Percentiles rank a stretch among this genome's conserved stretches.
These are phyloP conservation scores for Siderastrea siderea DNA, from an alignment of 92 coral and sea anemone genomes.

Conservation along the genomic window DNA sequence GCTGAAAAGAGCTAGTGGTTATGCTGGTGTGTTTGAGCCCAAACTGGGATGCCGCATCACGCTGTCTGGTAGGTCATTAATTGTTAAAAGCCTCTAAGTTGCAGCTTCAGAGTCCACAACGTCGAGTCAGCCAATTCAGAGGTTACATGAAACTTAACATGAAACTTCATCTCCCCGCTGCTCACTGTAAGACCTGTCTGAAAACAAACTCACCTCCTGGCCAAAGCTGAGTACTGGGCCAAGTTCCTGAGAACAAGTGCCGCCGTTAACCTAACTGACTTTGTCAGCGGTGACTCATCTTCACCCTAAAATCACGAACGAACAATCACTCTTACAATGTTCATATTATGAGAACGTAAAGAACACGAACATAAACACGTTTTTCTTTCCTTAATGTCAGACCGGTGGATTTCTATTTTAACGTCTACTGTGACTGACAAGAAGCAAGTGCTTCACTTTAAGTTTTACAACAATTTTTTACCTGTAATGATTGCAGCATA, in stretches of 20 bases:
- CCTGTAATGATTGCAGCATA: conserved; percentile 90
- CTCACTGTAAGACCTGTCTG: not conserved
- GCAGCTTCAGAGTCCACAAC: too few species aligned
- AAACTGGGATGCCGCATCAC: too few species aligned
- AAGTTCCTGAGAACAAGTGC: conserved; percentile 95
- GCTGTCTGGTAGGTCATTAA: too few species aligned
- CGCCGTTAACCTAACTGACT: conserved; percentile 93
- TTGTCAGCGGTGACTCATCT: conserved; percentile 97
- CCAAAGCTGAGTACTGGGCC: conserved; percentile 96
- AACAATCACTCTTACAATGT: not conserved
- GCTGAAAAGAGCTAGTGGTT: too few species aligned
- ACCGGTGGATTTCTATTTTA: too few species aligned
- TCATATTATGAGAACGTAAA: too few species aligned
- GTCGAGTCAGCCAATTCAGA: too few species aligned
- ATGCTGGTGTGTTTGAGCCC: too few species aligned
- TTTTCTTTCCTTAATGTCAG: too few species aligned
- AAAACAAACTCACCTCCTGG: conserved; percentile 83
- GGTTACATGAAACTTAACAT: too few species aligned
- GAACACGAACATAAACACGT: not conserved
- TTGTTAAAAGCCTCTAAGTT: too few species aligned
- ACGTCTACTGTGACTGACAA: not conserved
- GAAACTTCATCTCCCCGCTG: too few species aligned
- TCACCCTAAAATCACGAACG: conserved; percentile 74
- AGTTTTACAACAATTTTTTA: conserved; percentile 12
- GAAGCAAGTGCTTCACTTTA: not conserved